Conservation (phyloP, 1,140 invertebrate species). For the Cepaea nemoralis region DNA sequence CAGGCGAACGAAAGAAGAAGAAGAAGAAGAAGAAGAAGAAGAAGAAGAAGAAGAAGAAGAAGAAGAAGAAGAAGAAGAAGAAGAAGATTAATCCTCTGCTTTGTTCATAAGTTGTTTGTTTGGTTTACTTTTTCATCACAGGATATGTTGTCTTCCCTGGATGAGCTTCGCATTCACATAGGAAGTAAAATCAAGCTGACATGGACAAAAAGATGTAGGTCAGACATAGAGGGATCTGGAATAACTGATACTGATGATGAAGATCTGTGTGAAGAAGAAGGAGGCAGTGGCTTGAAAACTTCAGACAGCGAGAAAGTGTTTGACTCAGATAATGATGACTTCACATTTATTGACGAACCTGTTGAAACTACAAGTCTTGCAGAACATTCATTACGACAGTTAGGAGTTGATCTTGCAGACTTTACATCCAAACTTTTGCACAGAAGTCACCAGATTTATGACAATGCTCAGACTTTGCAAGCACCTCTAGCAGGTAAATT, state of each 20-base stretch:
- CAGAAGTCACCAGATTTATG: background rate
- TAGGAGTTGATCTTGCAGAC: background rate
- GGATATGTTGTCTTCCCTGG: conserved; percentile 3
- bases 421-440: background rate
- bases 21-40: too few relatives aligned
- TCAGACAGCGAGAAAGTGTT: background rate
- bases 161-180: background rate
- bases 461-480: background rate
- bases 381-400: background rate
- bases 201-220: background rate
- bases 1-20: too few relatives aligned
- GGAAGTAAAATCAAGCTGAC: background rate
- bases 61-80: too few relatives aligned
- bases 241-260: background rate
- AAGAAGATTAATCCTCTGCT: too few relatives aligned
- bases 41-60: too few relatives aligned
- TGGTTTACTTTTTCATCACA: background rate
- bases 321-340: background rate
- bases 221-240: background rate
- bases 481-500: background rate
- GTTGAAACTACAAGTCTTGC: background rate
- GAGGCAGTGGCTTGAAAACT: background rate
- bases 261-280: background rate
- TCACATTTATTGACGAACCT: conserved; percentile 7
- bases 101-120: too few relatives aligned